Evolutionary conservation across 2,888 invertebrate genomes (phyloP), one percentile per base, ranked within the genome.

Genomic region (Matsumyia berberina): DNA sequence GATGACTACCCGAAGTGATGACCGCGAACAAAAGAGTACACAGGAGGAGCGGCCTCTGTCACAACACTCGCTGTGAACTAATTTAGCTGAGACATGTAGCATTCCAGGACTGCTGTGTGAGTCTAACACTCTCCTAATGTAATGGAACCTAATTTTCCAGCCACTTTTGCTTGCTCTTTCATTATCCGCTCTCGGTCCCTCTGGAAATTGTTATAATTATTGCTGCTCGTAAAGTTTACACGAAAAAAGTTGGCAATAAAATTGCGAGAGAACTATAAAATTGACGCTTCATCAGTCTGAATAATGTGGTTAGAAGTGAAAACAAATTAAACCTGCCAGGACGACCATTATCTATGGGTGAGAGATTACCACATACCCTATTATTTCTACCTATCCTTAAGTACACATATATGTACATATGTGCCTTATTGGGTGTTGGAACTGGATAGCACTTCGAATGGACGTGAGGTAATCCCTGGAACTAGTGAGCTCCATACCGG

Each of bases 171-270:
- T 6, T 51, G 35, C 17, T 49, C 42, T 42, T 62, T 24, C 46
- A 33, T 62, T 62, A 55, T 53, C 2, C 29, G 9, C 42, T 42
- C 19, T 53, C 37, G 51, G 69, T 39, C 46, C 42, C 44, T 70
- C 62, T 70, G 64, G 42, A 39, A 70, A 77, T 60, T 66, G 82
- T 82, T 82, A 72, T 66, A 82, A 82, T 82, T 82, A 77, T 72
- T 72, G 64, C 66, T 72, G 82, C 58, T 82, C 72, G 51, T 82
- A 72, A 77, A 77, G 39, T 51, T 58, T 33, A 39, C 39, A 3
- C 7, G 51, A 60, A 42, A 35, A 72, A 60, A 51, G 7, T 60
- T 39, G 72, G 29, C 9, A 60, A 60, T 72, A 60, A 72, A 72
- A 31, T 60, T 58, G n/a, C 80, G 53, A 66, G 73, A 79, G 66